Base-by-base conservation (phyloP, 2,888 invertebrate species). In the Mythimna ferrago region DNA sequence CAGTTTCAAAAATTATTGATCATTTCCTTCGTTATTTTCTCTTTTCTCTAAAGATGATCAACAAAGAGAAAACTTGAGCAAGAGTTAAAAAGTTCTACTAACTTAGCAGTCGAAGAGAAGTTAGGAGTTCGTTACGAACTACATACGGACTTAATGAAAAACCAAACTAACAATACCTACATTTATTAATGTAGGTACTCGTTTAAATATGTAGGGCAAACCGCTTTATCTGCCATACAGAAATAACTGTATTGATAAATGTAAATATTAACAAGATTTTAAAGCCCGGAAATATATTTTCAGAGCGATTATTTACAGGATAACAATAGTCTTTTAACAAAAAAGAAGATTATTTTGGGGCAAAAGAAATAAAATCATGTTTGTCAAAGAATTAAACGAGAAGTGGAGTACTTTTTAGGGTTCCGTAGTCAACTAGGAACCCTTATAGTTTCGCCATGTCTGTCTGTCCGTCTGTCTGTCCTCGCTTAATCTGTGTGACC, bases 61-160 rank as follows among this genome's bases (percentile, higher is more conserved):
- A 71, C 76, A 71, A 66, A 81, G 48, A 62, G 64, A 66, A 66
- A 67, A 70, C 70, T 64, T 67, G 35, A 62, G 54, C 44, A 38
- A 48, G 32, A 78, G 74, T 78, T 82, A 58, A 66, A 68, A 81
- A 78, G 58, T 78, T 74, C 35, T 48, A 54, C 38, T 48, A 63
- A 73, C 57, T 69, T 63, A n/a, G 57, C 41, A 71, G 62, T 26
- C 41, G 61, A 51, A 67, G 67, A 66, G 58, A 71, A 66, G 66
- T 65, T 64, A 44, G 19, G 60, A 61, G 58, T 78, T 78, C 62
- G 60, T 82, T 82, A 67, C 48, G 57, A 57, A 53, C 32, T 41
- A 21, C 11, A 53, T 64, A 41, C 60, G 2, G 63, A 2, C 53
- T 60, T 60, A 69, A 68, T 69, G 78, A 64, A 77, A 60, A 68